Percentiles rank a stretch among this genome's conserved stretches.
Evolutionary conservation across 2,797 vertebrate genomes (phyloP).

Genomic region (Lacerta agilis): DNA sequence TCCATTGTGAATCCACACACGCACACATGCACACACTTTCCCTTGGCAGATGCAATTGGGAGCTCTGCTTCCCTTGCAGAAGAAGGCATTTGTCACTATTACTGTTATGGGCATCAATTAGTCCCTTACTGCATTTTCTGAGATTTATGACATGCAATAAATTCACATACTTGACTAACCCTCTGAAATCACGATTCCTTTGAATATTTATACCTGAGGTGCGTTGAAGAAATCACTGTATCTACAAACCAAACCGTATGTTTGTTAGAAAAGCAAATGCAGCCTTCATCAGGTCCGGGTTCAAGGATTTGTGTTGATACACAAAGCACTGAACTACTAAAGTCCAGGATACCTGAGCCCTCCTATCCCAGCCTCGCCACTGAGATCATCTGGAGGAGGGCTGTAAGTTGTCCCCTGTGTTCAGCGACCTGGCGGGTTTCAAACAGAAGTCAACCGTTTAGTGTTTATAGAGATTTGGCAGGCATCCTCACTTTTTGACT

Average conservation of each 20-base stretch:
- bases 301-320: too few species aligned
- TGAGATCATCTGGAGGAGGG: too few species aligned
- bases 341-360: too few species aligned
- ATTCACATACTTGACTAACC: constrained; percentile 55
- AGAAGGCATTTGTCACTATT: constrained; percentile 35
- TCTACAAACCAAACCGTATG: background rate
- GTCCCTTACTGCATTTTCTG: constrained; percentile 47
- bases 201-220: constrained; percentile 27
- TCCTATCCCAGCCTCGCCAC: too few species aligned
- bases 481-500: too few species aligned
- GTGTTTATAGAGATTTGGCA: too few species aligned
- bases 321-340: too few species aligned
- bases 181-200: constrained; percentile 38
- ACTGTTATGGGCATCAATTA: constrained; percentile 58
- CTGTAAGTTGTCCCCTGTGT: too few species aligned
- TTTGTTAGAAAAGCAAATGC: background rate
- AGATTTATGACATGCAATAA: constrained; percentile 46
- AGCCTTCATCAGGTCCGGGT: too few species aligned
- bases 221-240: constrained; percentile 3
- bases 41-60: accelerated
- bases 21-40: background rate
- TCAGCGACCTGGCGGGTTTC: too few species aligned
- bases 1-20: background rate
- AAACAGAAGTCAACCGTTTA: too few species aligned
- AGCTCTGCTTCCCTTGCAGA: background rate